Evolutionary conservation across 1,140 invertebrate species (phyloP), one percentile per base, ranked within the genome.

Genomic region (Aphelenchoides besseyi): DNA sequence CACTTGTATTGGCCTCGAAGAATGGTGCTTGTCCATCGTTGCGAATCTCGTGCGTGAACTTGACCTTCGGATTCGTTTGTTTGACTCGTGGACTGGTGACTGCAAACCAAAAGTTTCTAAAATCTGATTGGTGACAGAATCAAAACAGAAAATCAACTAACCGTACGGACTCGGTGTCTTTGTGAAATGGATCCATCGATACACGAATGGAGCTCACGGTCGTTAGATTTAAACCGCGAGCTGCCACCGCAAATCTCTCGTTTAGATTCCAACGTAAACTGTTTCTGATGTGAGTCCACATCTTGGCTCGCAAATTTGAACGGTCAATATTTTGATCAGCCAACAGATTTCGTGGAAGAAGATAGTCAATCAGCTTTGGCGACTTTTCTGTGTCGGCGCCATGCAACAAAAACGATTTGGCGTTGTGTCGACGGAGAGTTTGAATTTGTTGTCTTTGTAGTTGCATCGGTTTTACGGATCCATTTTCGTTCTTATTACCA

Each of bases 171-270:
- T 64, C 57, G 63, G 73, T 84, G 57, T 77, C 79, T 9, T 48
- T 41, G 36, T 79, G 74, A 32, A 84, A 82, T 8, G 82, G 82
- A 69, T 83, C 82, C 26, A 83, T 35, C 3, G 78, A 82, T 64
- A 83, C 73, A 8, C 74, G 54, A 32, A 83, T 73, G 2, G 69
- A 63, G 30, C 74, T 79, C 23, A 83, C 82, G 28, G 76, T 63
- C 30, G 70, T 72, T 18, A 82, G 70, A 69, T 82, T 74, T 26
- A 82, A 30, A 5, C 74, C 80, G 9, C 79, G 79, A 2, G 54
- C 69, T 28, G 79, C 81, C 0, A 82, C 63, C 0, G 76, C 79
- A n/a, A 70, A 55, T 48, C 71, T 36, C 33, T 82, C 81, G 0
- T 52, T 57, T 0, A 68, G 79, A 18, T 73, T 70, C 80, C 80